Evolutionary conservation across 2,113 vertebrate genomes (phyloP).

Genomic region (Phalacrocorax brasilianus): DNA sequence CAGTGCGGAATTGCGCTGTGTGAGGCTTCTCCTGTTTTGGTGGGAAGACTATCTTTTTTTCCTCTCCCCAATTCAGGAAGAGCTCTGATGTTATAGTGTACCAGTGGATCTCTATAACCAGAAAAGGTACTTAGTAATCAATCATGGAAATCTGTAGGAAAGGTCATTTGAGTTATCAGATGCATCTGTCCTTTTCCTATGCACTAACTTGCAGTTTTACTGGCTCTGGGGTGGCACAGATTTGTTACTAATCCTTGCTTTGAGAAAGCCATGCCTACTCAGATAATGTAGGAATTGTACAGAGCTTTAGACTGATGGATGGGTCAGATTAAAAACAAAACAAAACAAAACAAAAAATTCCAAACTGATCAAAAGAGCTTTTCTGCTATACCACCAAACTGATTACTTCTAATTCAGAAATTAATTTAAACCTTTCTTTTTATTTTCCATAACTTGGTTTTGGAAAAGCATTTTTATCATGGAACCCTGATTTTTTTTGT

Average conservation of each 20-base stretch:
- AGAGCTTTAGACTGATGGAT: background rate
- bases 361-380: background rate
- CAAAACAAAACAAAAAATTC: background rate
- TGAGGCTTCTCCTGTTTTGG: background rate
- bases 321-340: background rate
- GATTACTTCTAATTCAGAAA: background rate
- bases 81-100: background rate
- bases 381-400: background rate
- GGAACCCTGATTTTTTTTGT: background rate
- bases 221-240: background rate
- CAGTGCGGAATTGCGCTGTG: background rate
- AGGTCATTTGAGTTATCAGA: background rate
- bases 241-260: constrained; percentile 22
- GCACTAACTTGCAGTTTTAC: background rate
- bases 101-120: background rate
- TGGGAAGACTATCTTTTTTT: background rate
- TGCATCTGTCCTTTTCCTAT: background rate
- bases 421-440: background rate
- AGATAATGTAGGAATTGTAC: background rate
- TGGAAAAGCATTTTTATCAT: background rate
- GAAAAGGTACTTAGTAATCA: background rate
- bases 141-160: background rate
- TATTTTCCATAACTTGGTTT: background rate
- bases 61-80: background rate
- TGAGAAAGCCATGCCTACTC: background rate